Evolutionary conservation across 2,797 vertebrate species (phyloP).

Genomic region (Prunella strophiata): DNA sequence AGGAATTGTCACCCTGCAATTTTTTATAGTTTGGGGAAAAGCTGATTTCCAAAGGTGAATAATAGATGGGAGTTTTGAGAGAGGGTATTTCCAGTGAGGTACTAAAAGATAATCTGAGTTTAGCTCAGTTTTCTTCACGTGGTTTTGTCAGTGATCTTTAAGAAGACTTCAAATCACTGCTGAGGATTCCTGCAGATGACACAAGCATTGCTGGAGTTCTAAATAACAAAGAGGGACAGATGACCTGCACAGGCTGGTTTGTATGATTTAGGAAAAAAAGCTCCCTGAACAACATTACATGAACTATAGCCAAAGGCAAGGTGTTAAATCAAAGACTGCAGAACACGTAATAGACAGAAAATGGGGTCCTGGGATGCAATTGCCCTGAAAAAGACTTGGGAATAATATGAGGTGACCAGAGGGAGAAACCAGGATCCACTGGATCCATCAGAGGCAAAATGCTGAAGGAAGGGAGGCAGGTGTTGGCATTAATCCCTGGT

Average conservation of each 20-base stretch:
- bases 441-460: not conserved
- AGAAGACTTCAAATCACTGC: not conserved
- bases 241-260: not conserved
- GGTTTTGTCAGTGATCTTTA: not conserved
- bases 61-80: not conserved
- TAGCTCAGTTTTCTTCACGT: not conserved
- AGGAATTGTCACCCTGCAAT: not conserved
- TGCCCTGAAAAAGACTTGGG: not conserved
- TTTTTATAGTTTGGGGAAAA: not conserved
- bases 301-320: not conserved
- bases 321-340: not conserved
- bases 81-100: not conserved
- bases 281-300: not conserved
- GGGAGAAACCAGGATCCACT: not conserved
- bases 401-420: not conserved
- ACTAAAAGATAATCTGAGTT: not conserved
- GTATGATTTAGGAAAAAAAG: not conserved
- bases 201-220: not conserved
- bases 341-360: not conserved
- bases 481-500: fast-evolving
- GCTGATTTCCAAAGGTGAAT: not conserved
- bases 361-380: not conserved
- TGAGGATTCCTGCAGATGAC: not conserved
- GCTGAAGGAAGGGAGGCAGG: not conserved
- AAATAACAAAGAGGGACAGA: not conserved